A percentile compares a stretch with the other conserved stretches of the same genome.
phyloP scores from a whole-genome alignment of 2,888 invertebrate genomes.

The Rotaria magnacalcarata region DNA sequence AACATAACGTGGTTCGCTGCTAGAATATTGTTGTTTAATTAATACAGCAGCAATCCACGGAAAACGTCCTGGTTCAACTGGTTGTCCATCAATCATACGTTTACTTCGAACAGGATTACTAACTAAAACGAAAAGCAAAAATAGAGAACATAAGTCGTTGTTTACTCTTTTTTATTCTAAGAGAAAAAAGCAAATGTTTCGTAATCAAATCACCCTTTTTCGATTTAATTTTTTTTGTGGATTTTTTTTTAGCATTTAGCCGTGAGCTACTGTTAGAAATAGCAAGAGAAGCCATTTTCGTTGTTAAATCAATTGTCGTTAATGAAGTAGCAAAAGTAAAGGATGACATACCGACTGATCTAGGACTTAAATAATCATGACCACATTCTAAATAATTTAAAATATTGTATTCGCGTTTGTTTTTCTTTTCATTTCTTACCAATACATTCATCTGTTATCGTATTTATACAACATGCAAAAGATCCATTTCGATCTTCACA shows the following conservation, averaged over 20 bases:
- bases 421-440: neutral
- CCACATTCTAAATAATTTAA: neutral
- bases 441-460: conserved; percentile 14
- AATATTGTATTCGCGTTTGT: neutral
- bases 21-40: neutral
- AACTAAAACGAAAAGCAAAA: neutral
- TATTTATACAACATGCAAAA: neutral
- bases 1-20: conserved; percentile 22
- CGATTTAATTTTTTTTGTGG: neutral
- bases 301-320: neutral
- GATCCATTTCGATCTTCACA: conserved; percentile 28
- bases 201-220: neutral
- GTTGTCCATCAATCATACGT: neutral
- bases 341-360: neutral
- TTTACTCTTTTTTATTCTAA: neutral
- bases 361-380: neutral
- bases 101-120: neutral
- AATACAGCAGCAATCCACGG: neutral
- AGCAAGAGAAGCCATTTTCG: neutral
- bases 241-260: neutral
- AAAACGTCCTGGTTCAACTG: neutral
- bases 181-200: neutral
- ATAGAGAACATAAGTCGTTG: neutral
- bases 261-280: neutral
- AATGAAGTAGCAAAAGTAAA: neutral